Evolutionary conservation across 2,113 vertebrate species (phyloP), one percentile per base, ranked within the genome.

Genomic region (Phycodurus eques): DNA sequence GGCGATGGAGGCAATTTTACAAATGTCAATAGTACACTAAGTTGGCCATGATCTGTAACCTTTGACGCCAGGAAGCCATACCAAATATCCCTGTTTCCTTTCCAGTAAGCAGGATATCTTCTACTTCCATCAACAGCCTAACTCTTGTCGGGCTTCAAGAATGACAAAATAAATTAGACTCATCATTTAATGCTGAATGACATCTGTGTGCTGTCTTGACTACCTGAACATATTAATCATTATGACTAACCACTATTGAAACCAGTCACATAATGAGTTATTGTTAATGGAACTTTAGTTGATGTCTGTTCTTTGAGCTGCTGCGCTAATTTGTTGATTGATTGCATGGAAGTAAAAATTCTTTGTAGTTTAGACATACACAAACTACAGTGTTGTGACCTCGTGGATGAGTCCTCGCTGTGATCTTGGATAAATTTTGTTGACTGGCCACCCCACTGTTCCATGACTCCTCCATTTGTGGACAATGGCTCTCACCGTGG

Each of bases 31-130:
- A 67, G 85, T 85, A 88, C 70, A 85, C 73, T 75, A 75, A 75
- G 73, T 77, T 87, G 82, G 80, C 72, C 54, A 75, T 87, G 80
- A 83, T 83, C 71, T 83, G 72, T 74, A 65, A 73, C 80, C 80
- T 81, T 39, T 73, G 69, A 71, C 2, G 81, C 82, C 80, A 87
- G 86, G 68, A 83, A 67, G 67, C 46, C 11, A 74, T 56, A 67
- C 75, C 71, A 68, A 63, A 67, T 73, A 73, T 77, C 74, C 65
- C 68, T 66, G 31, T 74, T 83, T 86, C 80, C 80, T 88, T 65
- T 80, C 79, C 76, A 86, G 64, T 74, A 80, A 75, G 69, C 81
- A 74, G 81, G 74, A 83, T 17, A 35, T 73, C 66, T 83, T 80
- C 80, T 66, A 75, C 60, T 64, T 68, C 75, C 77, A 62, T 44